A percentile compares a stretch with the other conserved stretches of the same genome.
Evolutionary conservation across 2,113 vertebrate species (phyloP).

Genomic region (Setophaga petechia): DNA sequence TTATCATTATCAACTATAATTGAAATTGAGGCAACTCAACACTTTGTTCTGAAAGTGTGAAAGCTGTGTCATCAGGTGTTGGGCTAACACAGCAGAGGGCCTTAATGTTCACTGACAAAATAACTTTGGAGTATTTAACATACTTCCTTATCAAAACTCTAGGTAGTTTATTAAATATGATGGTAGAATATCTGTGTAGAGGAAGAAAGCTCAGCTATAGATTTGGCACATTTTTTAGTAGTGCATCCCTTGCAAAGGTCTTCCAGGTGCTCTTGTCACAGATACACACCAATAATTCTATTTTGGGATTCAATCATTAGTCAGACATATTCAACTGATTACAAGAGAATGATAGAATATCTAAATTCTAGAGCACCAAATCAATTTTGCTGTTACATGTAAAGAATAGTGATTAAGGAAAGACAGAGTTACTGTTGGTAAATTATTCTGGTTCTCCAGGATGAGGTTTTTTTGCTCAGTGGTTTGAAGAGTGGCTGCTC

Average conservation of each 20-base stretch:
- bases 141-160: background rate
- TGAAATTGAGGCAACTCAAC: conserved; percentile 4
- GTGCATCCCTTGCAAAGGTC: background rate
- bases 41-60: background rate
- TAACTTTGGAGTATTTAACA: background rate
- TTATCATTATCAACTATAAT: conserved; percentile 18
- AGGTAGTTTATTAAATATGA: background rate
- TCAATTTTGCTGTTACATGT: background rate
- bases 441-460: background rate
- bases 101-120: conserved; percentile 7
- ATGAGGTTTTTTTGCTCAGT: background rate
- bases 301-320: background rate
- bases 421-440: background rate
- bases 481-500: background rate
- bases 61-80: conserved; percentile 22
- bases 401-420: background rate
- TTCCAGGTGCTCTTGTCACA: background rate
- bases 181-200: background rate
- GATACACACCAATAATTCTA: background rate
- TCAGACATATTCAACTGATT: background rate
- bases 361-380: background rate
- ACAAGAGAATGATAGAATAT: background rate
- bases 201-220: background rate
- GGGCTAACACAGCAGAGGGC: background rate
- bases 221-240: background rate